Base-by-base conservation (phyloP, 2,113 vertebrate genomes). In the Mionectes macconnelli region DNA sequence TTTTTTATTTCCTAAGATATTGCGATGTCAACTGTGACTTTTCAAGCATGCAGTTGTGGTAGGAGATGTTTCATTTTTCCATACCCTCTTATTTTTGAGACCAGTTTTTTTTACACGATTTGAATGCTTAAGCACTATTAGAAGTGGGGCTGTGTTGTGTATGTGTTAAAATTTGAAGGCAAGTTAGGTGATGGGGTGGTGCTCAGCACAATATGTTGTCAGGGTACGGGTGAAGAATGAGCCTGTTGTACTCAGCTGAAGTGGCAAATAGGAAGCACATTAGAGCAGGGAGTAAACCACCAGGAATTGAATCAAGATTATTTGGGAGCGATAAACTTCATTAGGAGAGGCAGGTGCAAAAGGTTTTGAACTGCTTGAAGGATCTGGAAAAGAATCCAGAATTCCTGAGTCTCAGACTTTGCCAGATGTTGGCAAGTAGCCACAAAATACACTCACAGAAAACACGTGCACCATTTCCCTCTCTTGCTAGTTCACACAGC, bases 401-500 rank as follows among this genome's bases (percentile, higher is more conserved):
- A 63, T 93, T 92, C 45, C 33, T 27, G 37, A 56, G 53, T 73
- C 28, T 76, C 31, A 67, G 57, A 45, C 13, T 85, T 69, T 6
- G 44, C 73, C 66, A 83, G 53, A 8, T 83, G 18, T 45, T 94
- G 88, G 70, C 59, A 69, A 69, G 15, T 55, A 39, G 75, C 88
- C 70, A 35, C 22, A 21, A 74, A 69, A 92, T 83, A 37, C 75
- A 69, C 70, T 66, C n/a, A 15, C 8, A 79, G 77, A 66, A 73
- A 60, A 31, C 19, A 16, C 1, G 1, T 77, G 33, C 45, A 87
- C 47, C 44, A 5, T 92, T 97, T 86, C 19, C 56, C n/a, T 75
- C 19, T 64, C 57, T 79, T 69, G 42, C 49, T 91, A 24, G 44
- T 59, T 93, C 67, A 62, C 57, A 83, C 78, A 93, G 75, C 94